Evolutionary conservation across 2,888 invertebrate genomes (phyloP), one percentile per base, ranked within the genome.

Genomic region (Rhodophaea formosa): DNA sequence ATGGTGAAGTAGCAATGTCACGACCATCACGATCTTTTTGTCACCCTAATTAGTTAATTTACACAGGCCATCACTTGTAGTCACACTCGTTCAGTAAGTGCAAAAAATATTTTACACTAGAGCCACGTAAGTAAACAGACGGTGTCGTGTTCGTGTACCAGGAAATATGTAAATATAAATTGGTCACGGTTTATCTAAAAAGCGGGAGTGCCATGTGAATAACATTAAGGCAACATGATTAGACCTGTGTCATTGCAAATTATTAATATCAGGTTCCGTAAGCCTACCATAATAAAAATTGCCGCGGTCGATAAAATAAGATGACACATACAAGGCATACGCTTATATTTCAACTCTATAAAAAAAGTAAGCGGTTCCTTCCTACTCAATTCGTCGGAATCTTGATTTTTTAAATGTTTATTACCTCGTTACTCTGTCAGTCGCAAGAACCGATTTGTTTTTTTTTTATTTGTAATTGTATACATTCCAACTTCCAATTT

Each of bases 21-120:
- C 78, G 75, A 64, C 69, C 64, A 59, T 63, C 84, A 84, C 83
- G 82, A 82, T 72, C 69, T 72, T 74, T 75, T 80, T 80, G 79
- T 79, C 72, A 64, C 68, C 63, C 65, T 75, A 79, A 80, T 77
- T 72, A 77, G 71, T 74, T 74, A 74, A 76, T 78, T 80, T 71
- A 71, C 70, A 71, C 62, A 14, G 23, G n/a, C 46, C 10, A 39
- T 23, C 14, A 23, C 47, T 35, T 14, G 55, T 30, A 44, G 55
- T 32, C 46, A 16, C 30, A 46, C 35, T 55, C 29, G 54, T 54
- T 52, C 14, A 44, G 53, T 30, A 8, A 2, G 16, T 46, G 45
- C 32, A 16, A 55, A 32, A n/a, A 16, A 14, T 6, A 12, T n/a
- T 29, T 45, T 8, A 47, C 16, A 17, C 16, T 53, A 53, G 39